Evolutionary conservation across 2,113 vertebrate genomes (phyloP), one percentile per base, ranked within the genome.

Genomic region (Scomber colias): DNA sequence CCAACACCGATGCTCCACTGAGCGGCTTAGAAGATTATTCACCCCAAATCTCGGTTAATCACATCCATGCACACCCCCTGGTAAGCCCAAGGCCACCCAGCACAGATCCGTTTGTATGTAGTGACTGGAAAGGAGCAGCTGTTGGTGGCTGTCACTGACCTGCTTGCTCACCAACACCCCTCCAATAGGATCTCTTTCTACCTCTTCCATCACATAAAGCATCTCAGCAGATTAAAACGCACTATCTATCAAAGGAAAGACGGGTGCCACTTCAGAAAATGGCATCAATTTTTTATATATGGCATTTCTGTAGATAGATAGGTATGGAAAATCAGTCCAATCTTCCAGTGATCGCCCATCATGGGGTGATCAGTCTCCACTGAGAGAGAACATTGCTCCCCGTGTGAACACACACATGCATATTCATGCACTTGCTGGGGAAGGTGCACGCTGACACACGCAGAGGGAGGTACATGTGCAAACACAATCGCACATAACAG

Each of bases 11-110:
- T 76, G 83, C 71, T 76, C 86, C 67, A 85, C 77, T 89, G 85
- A 93, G 91, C 87, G 76, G 89, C 78, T 94, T 87, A 93, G 83
- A 57, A 87, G 91, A 93, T 94, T 92, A 94, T 91, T 92, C 82
- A 90, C 75, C 89, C 83, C 88, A 94, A 92, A 94, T 92, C 88
- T 89, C 67, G 57, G 77, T 87, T 93, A 92, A 94, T 94, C 90
- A 88, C 86, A 86, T 91, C 63, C 50, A 75, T 72, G 74, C 84
- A 87, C 77, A 75, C 80, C 75, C 81, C 68, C 65, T 71, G 72
- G 59, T 72, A 77, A 82, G 53, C 75, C 71, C 60, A 68, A 51
- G 75, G 74, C 83, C 87, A 81, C 79, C 70, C 59, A 64, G 59
- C 64, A 68, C 59, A 84, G 61, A 77, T 53, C 49, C 74, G 57